Percentiles rank a stretch among this genome's conserved stretches.
phyloP scores from a whole-genome alignment of 30 jellyfish, hydroid and myxozoan genomes.

The Mastigias papua region DNA sequence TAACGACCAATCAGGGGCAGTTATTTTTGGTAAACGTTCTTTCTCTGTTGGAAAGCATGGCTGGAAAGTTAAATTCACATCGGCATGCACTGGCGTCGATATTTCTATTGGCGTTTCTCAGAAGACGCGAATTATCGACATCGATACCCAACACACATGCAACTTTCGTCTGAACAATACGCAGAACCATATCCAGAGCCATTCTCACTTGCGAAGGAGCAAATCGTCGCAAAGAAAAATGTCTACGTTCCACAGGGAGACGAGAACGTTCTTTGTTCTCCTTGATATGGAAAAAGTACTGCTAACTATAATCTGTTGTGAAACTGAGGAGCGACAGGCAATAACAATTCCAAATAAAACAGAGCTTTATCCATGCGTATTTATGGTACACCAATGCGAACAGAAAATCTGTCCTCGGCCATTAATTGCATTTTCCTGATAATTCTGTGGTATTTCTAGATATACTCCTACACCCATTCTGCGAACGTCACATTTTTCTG shows the following conservation, averaged over 20 bases:
- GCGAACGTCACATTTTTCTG: too few relatives aligned
- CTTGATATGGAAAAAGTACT: slow-evolving; percentile 50
- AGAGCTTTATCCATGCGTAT: slow-evolving; percentile 58
- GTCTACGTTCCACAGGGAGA: slow-evolving; percentile 72
- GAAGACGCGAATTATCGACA: slow-evolving; percentile 66
- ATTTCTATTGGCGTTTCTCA: slow-evolving; percentile 73
- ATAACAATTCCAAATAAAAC: slow-evolving; percentile 19
- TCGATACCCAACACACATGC: slow-evolving; percentile 58
- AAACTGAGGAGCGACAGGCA: slow-evolving; percentile 55
- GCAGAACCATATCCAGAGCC: not conserved
- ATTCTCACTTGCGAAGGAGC: too few relatives aligned
- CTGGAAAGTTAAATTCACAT: slow-evolving; percentile 70
- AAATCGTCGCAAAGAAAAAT: slow-evolving; percentile 45
- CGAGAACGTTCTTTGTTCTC: slow-evolving; percentile 63
- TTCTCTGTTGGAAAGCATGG: slow-evolving; percentile 73
- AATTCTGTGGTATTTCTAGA: too few relatives aligned
- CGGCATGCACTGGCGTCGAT: slow-evolving; percentile 71
- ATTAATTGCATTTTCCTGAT: slow-evolving; percentile 53
- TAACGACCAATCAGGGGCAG: slow-evolving; percentile 71
- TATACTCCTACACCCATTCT: too few relatives aligned
- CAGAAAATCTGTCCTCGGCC: slow-evolving; percentile 75
- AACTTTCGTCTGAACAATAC: slow-evolving; percentile 37
- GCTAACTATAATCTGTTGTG: slow-evolving; percentile 66
- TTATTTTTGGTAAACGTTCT: slow-evolving; percentile 56
- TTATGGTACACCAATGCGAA: slow-evolving; percentile 70